Percentiles rank a stretch among this genome's conserved stretches.
These are phyloP conservation scores for Pteromalus puparum DNA, from an alignment of 1,140 invertebrate species.

Conservation along the genomic window DNA sequence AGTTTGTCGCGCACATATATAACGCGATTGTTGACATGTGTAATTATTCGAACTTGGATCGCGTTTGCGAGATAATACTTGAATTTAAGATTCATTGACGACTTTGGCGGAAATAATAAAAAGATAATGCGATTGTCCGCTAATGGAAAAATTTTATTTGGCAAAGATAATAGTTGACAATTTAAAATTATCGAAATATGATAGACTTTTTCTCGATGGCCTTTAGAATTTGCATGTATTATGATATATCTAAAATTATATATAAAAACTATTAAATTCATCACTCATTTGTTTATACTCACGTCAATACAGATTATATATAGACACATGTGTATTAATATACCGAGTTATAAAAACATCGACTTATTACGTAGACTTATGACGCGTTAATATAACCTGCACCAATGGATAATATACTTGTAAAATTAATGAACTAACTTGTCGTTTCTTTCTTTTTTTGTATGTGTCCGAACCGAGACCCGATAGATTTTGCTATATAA, in stretches of 20 bases:
- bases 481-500: not conserved
- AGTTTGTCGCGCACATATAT: not conserved
- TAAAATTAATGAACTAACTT: not conserved
- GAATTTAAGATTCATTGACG: not conserved
- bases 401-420: not conserved
- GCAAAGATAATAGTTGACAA: not conserved
- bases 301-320: not conserved
- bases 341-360: not conserved
- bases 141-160: conserved; percentile 11
- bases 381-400: no score
- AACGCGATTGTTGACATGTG: not conserved
- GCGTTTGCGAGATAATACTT: not conserved
- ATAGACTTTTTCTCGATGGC: not conserved
- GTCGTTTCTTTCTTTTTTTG: no score
- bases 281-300: not conserved
- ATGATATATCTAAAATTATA: not conserved
- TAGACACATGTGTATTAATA: not conserved
- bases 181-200: not conserved
- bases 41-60: conserved; percentile 27
- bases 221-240: not conserved
- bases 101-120: not conserved
- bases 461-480: no score
- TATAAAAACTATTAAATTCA: not conserved
- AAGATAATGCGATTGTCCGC: not conserved
- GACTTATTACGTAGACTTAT: not conserved